Evolutionary conservation across 2,888 invertebrate species (phyloP).

Genomic region (Chalcosyrphus nemorum): DNA sequence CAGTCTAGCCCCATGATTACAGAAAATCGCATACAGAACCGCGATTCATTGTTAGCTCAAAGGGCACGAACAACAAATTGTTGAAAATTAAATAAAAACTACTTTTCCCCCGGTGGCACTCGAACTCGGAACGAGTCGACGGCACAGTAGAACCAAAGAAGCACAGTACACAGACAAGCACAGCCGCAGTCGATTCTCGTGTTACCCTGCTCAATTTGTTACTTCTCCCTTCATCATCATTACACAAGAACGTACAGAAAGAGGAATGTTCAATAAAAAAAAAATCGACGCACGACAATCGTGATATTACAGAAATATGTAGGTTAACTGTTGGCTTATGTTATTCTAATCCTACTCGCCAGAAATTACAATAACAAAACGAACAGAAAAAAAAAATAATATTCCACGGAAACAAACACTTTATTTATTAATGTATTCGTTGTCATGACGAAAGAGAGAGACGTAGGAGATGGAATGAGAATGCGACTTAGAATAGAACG

Average conservation of each 20-base stretch:
- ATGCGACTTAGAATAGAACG: no score
- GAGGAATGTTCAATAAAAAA: not conserved
- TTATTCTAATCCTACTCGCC: slow-evolving; percentile 18
- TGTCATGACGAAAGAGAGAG: not conserved
- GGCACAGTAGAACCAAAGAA: not conserved
- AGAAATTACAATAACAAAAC: slow-evolving; percentile 7
- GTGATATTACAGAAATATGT: slow-evolving; percentile 13
- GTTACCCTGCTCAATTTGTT: not conserved
- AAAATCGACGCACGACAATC: not conserved
- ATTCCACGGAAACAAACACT: slow-evolving; percentile 1
- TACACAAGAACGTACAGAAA: not conserved
- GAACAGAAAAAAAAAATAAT: not conserved
- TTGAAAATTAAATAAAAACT: not conserved
- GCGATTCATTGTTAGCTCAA: slow-evolving; percentile 23
- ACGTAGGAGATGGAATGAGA: not conserved
- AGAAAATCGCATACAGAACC: slow-evolving; percentile 30
- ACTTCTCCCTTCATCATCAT: not conserved
- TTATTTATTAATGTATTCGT: not conserved
- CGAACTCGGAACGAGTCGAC: not conserved
- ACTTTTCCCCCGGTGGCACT: not conserved
- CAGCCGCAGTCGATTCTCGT: not conserved
- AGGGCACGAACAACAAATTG: no score
- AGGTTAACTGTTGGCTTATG: slow-evolving; percentile 39
- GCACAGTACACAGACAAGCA: not conserved
- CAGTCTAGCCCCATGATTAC: slow-evolving; percentile 75